Evolutionary conservation across 2,113 vertebrate genomes (phyloP).

Genomic region (Nerophis lumbriciformis): DNA sequence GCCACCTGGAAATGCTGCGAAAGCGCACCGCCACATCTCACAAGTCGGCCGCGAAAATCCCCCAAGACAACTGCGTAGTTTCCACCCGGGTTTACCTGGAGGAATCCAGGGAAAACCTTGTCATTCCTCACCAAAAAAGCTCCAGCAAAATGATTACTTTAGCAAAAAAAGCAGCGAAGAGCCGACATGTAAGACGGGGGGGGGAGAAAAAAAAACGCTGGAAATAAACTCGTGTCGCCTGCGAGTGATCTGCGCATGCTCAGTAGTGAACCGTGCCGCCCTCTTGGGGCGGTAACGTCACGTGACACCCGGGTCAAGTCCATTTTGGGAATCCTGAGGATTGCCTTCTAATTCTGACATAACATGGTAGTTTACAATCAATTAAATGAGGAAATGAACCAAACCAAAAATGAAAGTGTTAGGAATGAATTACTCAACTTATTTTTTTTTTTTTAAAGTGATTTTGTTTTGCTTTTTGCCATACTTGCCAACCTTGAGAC

Average conservation of each 20-base stretch:
- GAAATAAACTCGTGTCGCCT: conserved; percentile 64
- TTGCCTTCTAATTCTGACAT: conserved; percentile 29
- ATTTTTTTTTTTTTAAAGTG: too few relatives aligned
- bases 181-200: conserved; percentile 1
- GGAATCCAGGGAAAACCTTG: neutral
- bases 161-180: neutral
- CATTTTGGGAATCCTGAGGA: conserved; percentile 22
- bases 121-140: neutral
- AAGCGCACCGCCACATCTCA: conserved; percentile 60
- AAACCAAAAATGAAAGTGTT: too few relatives aligned
- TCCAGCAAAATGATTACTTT: neutral
- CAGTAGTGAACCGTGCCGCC: conserved; percentile 15
- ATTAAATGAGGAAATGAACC: too few relatives aligned
- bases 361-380: neutral
- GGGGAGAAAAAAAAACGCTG: conserved; percentile 17
- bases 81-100: neutral
- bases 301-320: conserved; percentile 17
- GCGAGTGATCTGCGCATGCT: conserved; percentile 50
- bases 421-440: too few relatives aligned
- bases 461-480: too few relatives aligned
- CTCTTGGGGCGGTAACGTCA: conserved; percentile 20
- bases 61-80: neutral
- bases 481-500: too few relatives aligned
- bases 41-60: conserved; percentile 23
- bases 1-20: conserved; percentile 48